phyloP scores from a whole-genome alignment of 2,888 invertebrate species.

The Podotricha telesiphe region DNA sequence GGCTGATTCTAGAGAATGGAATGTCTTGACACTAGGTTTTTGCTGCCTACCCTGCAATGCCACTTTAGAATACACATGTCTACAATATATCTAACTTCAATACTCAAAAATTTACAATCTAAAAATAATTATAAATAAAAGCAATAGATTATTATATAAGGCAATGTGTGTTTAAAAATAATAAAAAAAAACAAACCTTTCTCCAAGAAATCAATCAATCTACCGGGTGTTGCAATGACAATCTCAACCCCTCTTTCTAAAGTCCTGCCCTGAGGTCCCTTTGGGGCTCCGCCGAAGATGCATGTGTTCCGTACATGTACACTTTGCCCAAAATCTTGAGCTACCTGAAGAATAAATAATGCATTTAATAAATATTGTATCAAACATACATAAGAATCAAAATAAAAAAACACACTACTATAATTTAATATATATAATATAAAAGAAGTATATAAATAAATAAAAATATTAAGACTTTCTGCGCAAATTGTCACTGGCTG shows the following conservation, averaged over 20 bases:
- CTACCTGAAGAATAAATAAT: constrained; percentile 84
- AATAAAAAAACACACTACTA: constrained; percentile 9
- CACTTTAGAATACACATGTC: too few relatives aligned
- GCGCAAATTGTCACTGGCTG: not conserved
- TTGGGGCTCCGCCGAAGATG: constrained; percentile 99
- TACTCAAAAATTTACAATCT: too few relatives aligned
- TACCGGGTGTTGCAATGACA: constrained; percentile 97
- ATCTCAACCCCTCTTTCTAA: constrained; percentile 96
- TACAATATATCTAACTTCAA: too few relatives aligned
- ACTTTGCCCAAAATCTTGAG: constrained; percentile 94
- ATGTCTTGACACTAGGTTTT: too few relatives aligned
- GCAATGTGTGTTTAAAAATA: too few relatives aligned
- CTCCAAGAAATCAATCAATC: constrained; percentile 97
- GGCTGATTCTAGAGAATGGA: too few relatives aligned
- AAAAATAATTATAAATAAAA: too few relatives aligned
- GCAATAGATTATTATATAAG: too few relatives aligned
- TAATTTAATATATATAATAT: not conserved
- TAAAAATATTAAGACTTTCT: not conserved
- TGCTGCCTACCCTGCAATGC: too few relatives aligned
- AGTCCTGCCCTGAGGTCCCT: constrained; percentile 94
- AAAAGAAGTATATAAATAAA: not conserved
- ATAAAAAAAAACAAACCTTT: constrained; percentile 68
- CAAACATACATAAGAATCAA: not conserved
- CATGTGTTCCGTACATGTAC: constrained; percentile 96
- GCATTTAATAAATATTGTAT: not conserved